phyloP scores from a whole-genome alignment of 2,888 invertebrate species.

The Rhagophthalmus giganteus region DNA sequence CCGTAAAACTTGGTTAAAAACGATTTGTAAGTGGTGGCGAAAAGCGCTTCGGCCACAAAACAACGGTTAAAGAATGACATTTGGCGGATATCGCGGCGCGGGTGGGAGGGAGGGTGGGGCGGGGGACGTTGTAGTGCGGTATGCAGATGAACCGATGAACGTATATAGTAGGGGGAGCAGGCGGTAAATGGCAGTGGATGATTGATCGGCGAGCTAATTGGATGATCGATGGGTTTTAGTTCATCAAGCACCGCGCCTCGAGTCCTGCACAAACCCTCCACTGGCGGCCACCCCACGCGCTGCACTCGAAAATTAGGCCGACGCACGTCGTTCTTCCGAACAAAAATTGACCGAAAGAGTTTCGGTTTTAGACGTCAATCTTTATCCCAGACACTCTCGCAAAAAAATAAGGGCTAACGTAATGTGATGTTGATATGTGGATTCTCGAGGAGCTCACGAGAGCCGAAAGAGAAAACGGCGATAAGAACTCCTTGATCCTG shows the following conservation, averaged over 20 bases:
- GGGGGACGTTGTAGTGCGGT: slow-evolving; percentile 42
- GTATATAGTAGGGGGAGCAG: slow-evolving; percentile 44
- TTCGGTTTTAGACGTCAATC: slow-evolving; percentile 13
- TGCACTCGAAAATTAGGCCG: slow-evolving; percentile 29
- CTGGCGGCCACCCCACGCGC: slow-evolving; percentile 24
- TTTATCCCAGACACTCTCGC: slow-evolving; percentile 7
- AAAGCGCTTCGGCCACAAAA: slow-evolving; percentile 20
- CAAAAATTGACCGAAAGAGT: slow-evolving; percentile 20
- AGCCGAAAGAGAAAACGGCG: slow-evolving; percentile 34
- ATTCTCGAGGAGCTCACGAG: slow-evolving; percentile 41
- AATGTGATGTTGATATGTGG: slow-evolving; percentile 48
- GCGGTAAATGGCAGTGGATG: slow-evolving; percentile 63
- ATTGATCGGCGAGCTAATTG: slow-evolving; percentile 77
- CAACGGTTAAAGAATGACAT: slow-evolving; percentile 41
- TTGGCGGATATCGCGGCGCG: slow-evolving; percentile 25
- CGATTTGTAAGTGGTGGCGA: slow-evolving; percentile 24
- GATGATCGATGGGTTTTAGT: slow-evolving; percentile 72
- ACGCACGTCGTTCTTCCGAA: slow-evolving; percentile 20
- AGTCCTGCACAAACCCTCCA: slow-evolving; percentile 26
- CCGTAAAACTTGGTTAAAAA: slow-evolving; percentile 28
- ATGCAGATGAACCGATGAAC: slow-evolving; percentile 55
- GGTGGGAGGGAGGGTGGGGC: no score
- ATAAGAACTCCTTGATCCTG: slow-evolving; percentile 36
- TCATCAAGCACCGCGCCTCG: slow-evolving; percentile 40
- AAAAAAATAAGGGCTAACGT: slow-evolving; percentile 23